phyloP scores from a whole-genome alignment of 1,140 invertebrate genomes.

The Anoplophora glabripennis region DNA sequence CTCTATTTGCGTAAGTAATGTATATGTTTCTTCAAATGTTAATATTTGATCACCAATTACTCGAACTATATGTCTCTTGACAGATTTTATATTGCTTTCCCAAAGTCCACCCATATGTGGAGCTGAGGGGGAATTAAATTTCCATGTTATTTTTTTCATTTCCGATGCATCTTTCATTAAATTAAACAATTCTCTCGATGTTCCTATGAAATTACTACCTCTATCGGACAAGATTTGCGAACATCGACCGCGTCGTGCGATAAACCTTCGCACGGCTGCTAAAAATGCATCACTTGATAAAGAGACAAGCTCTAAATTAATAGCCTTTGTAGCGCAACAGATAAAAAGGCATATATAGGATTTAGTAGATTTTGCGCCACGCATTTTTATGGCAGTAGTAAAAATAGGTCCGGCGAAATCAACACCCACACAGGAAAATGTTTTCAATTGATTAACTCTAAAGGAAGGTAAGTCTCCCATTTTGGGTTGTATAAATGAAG shows the following conservation, averaged over 20 bases:
- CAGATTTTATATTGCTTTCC: neutral
- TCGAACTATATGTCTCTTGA: neutral
- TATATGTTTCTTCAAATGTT: too few relatives aligned
- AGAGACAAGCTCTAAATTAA: conserved; percentile 45
- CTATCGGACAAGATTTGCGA: conserved; percentile 40
- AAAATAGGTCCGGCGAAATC: conserved; percentile 19
- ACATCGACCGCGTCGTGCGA: conserved; percentile 34
- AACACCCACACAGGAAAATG: conserved; percentile 6
- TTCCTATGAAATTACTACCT: conserved; percentile 44
- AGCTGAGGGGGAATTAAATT: neutral
- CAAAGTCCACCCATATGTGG: conserved; percentile 4
- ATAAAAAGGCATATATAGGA: conserved; percentile 28
- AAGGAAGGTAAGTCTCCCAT: conserved; percentile 13
- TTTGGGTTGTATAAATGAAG: neutral
- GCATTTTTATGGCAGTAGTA: conserved; percentile 8
- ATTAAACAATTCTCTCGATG: neutral
- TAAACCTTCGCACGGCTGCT: conserved; percentile 42
- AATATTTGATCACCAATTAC: too few relatives aligned
- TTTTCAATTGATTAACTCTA: conserved; percentile 1
- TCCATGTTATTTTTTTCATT: neutral
- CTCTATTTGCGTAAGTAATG: too few relatives aligned
- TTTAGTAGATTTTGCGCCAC: conserved; percentile 1
- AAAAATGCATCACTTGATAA: conserved; percentile 42
- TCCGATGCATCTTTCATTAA: neutral
- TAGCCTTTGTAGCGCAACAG: conserved; percentile 32